Evolutionary conservation across 2,113 vertebrate species (phyloP), one percentile per base, ranked within the genome.

Genomic region (Hoplias malabaricus): DNA sequence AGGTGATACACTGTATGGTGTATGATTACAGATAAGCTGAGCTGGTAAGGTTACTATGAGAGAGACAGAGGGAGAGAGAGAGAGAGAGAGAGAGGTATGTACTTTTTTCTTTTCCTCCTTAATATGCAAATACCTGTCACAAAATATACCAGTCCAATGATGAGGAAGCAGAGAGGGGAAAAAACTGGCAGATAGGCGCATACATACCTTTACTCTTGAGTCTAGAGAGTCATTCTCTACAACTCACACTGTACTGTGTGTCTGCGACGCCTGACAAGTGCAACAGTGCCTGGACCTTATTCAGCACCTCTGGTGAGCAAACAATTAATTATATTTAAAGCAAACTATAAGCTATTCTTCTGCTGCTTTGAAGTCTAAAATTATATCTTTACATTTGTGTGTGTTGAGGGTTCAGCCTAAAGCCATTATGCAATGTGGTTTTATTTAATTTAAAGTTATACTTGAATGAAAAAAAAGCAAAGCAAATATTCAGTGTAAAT

Each of bases 81-180:
- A 59, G 68, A 56, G 40, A 53, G 38, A 67, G 50, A 23, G 53
- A 71, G 70, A 82, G 54, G 38, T 69, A 34, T 23, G 14, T 54
- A 43, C 25, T 42, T 74, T 31, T 69, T 69, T 43, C 13, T 53
- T 23, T 53, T 70, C 67, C 76, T 13, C 67, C 59, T 53, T 63
- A 3, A 0, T 77, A 83, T 80, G 69, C 82, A 83, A 83, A 83
- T 80, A 23, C 82, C 82, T 83, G 78, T 25, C 23, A 56, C n/a
- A 43, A 69, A 54, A 79, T 38, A 61, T 68, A 63, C 81, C 81
- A 80, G 73, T 83, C 77, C 75, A 63, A 80, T 62, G 23, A 80
- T 23, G 19, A 80, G 78, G 82, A 83, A 83, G 62, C 25, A 73
- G 29, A 40, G 16, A 1, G 42, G 16, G 54, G 54, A 77, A 83